Percentiles rank a stretch among this genome's conserved stretches.
Evolutionary conservation across 1,140 invertebrate species (phyloP).

Genomic region (Polyergus mexicanus): DNA sequence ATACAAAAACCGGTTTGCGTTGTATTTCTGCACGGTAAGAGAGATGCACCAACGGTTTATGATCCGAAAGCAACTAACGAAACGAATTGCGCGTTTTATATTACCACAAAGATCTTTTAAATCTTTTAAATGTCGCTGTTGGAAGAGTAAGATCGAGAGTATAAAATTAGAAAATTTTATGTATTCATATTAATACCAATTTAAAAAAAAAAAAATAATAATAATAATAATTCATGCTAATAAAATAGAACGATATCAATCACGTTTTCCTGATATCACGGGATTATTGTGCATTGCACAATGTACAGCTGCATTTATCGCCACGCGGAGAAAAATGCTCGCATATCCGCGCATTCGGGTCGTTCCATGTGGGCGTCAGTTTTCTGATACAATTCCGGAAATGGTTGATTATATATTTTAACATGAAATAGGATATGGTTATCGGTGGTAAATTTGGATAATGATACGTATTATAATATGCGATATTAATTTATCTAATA

Average conservation of each 20-base stretch:
- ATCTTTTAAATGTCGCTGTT: neutral
- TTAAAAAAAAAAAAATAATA: neutral
- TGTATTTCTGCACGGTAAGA: neutral
- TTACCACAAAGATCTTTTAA: neutral
- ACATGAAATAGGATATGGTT: neutral
- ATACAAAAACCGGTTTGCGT: constrained; percentile 40
- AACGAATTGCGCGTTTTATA: neutral
- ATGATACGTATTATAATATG: neutral
- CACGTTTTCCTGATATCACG: constrained; percentile 25
- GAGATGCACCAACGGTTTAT: neutral
- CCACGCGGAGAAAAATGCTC: neutral
- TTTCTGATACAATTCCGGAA: constrained; percentile 34
- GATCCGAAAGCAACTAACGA: constrained; percentile 14
- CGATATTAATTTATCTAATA: neutral
- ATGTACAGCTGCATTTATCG: constrained; percentile 30
- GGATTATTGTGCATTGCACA: too few relatives aligned
- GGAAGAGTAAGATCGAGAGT: neutral
- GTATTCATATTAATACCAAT: neutral
- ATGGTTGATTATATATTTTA: constrained; percentile 23
- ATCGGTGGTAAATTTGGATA: constrained; percentile 3
- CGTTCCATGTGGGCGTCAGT: neutral
- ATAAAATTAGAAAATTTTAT: neutral
- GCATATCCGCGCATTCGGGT: neutral
- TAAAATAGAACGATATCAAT: constrained; percentile 36
- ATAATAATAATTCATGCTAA: neutral